These are phyloP conservation scores for Scaptomyza cyrtandrae DNA, from an alignment of 2,888 invertebrate species.

Conservation along the genomic window DNA sequence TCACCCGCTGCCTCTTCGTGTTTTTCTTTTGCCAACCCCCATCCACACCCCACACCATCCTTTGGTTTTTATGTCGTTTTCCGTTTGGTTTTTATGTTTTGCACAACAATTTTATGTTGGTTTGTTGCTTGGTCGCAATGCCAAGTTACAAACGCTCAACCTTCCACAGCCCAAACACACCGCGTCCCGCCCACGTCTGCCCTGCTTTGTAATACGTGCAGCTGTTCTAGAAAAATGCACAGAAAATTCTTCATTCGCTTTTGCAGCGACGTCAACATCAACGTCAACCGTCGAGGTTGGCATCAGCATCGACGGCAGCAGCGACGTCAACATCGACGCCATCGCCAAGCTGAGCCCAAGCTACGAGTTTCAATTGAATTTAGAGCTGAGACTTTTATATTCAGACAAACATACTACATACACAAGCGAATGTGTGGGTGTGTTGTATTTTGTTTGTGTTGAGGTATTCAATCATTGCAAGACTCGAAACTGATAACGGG, in stretches of 20 bases:
- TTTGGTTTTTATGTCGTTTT: constrained; percentile 67
- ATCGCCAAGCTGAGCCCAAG: constrained; percentile 46
- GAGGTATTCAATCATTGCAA: constrained; percentile 75
- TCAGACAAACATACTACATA: not conserved
- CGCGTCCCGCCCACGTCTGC: not conserved
- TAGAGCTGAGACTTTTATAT: constrained; percentile 61
- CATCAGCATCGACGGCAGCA: constrained; percentile 14
- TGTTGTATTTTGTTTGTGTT: constrained; percentile 37
- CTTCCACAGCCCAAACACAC: not conserved
- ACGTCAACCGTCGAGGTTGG: constrained; percentile 15
- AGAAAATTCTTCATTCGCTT: constrained; percentile 76
- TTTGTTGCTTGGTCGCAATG: constrained; percentile 51
- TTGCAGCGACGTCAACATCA: constrained; percentile 23
- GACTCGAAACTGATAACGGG: constrained; percentile 57
- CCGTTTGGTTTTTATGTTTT: constrained; percentile 73
- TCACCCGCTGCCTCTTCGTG: not conserved
- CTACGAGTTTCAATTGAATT: constrained; percentile 76
- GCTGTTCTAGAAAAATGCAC: constrained; percentile 70
- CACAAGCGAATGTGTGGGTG: not conserved
- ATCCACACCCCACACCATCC: not conserved
- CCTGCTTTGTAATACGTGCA: constrained; percentile 61
- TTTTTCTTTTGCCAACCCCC: too few relatives aligned
- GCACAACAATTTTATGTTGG: constrained; percentile 77
- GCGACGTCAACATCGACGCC: constrained; percentile 24
- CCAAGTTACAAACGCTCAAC: constrained; percentile 22